Conservation (phyloP, 2,113 vertebrate species). For the Pygoscelis antarcticus region DNA sequence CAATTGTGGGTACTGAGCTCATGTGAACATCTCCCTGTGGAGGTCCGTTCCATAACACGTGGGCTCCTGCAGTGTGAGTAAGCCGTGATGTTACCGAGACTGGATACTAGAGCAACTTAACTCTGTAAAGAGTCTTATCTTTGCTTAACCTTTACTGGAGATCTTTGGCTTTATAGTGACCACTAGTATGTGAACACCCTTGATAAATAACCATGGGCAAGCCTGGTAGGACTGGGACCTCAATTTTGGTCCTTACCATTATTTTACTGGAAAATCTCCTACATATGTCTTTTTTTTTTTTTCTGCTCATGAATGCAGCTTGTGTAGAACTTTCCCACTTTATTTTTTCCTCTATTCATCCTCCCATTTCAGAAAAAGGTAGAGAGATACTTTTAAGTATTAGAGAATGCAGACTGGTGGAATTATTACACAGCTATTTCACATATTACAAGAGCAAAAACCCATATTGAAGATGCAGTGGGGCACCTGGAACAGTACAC, state of each 20-base stretch:
- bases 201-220: background rate
- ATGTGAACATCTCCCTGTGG: background rate
- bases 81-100: background rate
- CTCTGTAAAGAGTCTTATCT: background rate
- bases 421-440: background rate
- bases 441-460: background rate
- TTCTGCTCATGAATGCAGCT: background rate
- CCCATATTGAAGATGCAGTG: background rate
- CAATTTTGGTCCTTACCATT: background rate
- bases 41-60: accelerated
- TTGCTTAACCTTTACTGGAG: background rate
- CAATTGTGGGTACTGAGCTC: background rate
- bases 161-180: background rate
- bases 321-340: background rate
- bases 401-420: background rate
- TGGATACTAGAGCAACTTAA: background rate
- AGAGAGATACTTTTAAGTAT: background rate
- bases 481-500: background rate
- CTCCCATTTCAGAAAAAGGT: background rate
- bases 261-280: background rate
- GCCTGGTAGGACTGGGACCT: background rate
- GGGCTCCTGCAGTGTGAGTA: background rate
- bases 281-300: background rate
- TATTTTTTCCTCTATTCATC: background rate
- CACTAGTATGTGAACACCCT: background rate